These are phyloP conservation scores for Crepidodera aurea DNA, from an alignment of 2,888 invertebrate species.

Conservation along the genomic window DNA sequence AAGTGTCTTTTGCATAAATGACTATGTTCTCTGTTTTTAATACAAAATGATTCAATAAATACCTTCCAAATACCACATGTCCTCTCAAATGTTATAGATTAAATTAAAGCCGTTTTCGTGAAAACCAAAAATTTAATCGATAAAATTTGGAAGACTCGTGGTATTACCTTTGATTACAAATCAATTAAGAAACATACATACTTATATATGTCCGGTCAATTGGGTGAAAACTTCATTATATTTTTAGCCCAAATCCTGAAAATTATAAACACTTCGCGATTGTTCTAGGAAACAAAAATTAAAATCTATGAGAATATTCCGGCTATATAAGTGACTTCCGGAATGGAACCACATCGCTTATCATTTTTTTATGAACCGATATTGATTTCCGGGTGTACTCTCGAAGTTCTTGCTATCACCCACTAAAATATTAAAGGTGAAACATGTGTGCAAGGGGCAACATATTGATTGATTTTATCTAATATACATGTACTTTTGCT, in stretches of 20 bases:
- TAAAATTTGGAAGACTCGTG: too few species aligned
- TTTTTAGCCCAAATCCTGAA: neutral
- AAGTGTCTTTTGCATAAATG: too few species aligned
- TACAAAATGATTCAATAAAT: too few species aligned
- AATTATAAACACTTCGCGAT: neutral
- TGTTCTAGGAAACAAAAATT: neutral
- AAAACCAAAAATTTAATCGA: too few species aligned
- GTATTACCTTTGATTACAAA: too few species aligned
- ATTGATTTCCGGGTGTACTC: conserved; percentile 14
- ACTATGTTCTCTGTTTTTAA: too few species aligned
- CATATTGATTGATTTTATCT: conserved; percentile 24
- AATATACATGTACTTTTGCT: conserved; percentile 10
- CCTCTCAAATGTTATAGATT: too few species aligned
- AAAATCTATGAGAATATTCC: conserved; percentile 5
- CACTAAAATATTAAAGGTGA: conserved; percentile 15
- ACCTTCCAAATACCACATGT: too few species aligned
- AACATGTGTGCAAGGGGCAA: conserved; percentile 16
- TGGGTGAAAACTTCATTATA: too few species aligned
- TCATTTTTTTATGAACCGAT: conserved; percentile 26
- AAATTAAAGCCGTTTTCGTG: too few species aligned
- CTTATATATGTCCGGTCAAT: too few species aligned
- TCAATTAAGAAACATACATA: too few species aligned
- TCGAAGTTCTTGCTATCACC: conserved; percentile 16
- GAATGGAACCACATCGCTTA: conserved; percentile 12
- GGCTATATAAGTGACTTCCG: neutral